A percentile compares a stretch with the other conserved stretches of the same genome.
Conservation (phyloP, 2,888 invertebrate genomes). For the Oligia strigilis region DNA sequence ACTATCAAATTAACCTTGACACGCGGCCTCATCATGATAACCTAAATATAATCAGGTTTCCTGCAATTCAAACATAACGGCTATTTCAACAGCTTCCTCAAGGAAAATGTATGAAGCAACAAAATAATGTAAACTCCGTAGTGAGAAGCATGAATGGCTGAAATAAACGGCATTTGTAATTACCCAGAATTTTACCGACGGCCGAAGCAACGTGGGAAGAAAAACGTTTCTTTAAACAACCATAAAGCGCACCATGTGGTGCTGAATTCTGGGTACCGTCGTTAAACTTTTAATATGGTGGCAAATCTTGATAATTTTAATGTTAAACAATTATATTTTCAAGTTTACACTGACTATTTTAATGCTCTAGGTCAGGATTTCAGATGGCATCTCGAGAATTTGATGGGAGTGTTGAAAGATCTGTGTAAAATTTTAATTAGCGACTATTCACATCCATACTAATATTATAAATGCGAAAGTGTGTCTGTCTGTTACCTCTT, state of each 20-base stretch:
- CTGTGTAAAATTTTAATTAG: not conserved
- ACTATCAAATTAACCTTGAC: conserved; percentile 40
- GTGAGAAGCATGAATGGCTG: conserved; percentile 38
- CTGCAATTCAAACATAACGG: conserved; percentile 48
- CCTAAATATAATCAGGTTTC: conserved; percentile 44
- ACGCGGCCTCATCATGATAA: conserved; percentile 26
- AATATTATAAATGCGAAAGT: too few species aligned
- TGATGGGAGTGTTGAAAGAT: not conserved
- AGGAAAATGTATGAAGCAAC: conserved; percentile 33
- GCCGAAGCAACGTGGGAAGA: conserved; percentile 51
- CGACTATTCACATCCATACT: too few species aligned
- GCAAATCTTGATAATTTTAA: conserved; percentile 19
- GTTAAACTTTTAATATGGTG: conserved; percentile 31
- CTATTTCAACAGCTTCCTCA: conserved; percentile 38
- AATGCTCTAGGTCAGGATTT: not conserved
- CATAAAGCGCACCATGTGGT: conserved; percentile 52
- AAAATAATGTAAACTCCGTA: conserved; percentile 17
- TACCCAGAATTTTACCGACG: conserved; percentile 11
- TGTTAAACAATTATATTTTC: not conserved
- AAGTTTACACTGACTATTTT: not conserved
- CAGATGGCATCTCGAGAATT: not conserved
- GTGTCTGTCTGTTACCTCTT: too few species aligned
- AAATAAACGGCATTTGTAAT: conserved; percentile 26
- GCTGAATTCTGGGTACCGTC: conserved; percentile 34
- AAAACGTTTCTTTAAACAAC: conserved; percentile 39